A percentile compares a stretch with the other conserved stretches of the same genome.
Conservation (phyloP, 1,140 invertebrate genomes). For the Dendroctonus ponderosae region DNA sequence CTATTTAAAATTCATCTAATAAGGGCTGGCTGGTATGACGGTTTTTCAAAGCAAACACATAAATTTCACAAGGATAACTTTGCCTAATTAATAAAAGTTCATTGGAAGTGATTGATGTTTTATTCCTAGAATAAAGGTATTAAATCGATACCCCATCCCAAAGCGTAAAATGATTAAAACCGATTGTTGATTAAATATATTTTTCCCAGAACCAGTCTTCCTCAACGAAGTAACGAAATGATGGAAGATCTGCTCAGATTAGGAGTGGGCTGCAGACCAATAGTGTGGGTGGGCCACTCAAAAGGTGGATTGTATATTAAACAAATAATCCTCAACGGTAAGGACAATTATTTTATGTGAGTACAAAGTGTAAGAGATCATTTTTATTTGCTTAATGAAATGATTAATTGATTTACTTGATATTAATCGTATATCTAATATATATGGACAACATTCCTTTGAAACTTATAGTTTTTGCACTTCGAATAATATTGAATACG, state of each 20-base stretch:
- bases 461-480: too few species aligned
- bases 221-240: slow-evolving; percentile 66
- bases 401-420: neutral
- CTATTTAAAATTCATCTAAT: too few species aligned
- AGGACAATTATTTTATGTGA: slow-evolving; percentile 14
- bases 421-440: too few species aligned
- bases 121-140: slow-evolving; percentile 3
- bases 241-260: slow-evolving; percentile 58
- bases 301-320: slow-evolving; percentile 73
- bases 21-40: too few species aligned
- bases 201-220: slow-evolving; percentile 53
- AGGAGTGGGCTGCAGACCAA: slow-evolving; percentile 62
- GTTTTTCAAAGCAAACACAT: too few species aligned
- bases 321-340: slow-evolving; percentile 62
- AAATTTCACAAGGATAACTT: too few species aligned
- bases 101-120: neutral
- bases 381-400: neutral
- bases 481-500: too few species aligned
- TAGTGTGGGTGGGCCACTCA: slow-evolving; percentile 71
- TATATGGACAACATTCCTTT: too few species aligned
- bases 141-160: slow-evolving; percentile 1
- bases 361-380: neutral
- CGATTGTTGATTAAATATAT: neutral
- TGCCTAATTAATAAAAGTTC: too few species aligned
- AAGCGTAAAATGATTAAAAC: too few species aligned